Evolutionary conservation across 2,888 invertebrate species (phyloP).

Genomic region (Clepsis dumicolana): DNA sequence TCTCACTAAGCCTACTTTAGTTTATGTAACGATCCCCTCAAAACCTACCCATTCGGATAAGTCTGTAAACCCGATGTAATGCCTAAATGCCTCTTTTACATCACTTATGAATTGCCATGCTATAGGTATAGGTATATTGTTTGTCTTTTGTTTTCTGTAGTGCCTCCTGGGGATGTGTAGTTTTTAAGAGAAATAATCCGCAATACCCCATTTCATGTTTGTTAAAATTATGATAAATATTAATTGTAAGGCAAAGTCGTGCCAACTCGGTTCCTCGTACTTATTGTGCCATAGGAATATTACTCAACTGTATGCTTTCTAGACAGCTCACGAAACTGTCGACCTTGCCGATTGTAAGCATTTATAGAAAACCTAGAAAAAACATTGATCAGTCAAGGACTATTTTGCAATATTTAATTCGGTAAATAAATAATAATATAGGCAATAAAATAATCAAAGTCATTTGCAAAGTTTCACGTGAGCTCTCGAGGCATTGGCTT

Average conservation of each 20-base stretch:
- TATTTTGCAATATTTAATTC: conserved; percentile 22
- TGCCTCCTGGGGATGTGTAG: not conserved
- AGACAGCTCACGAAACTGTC: conserved; percentile 61
- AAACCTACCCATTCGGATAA: conserved; percentile 16
- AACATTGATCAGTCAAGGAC: conserved; percentile 33
- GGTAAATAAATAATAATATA: conserved; percentile 6
- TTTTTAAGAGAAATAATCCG: not conserved
- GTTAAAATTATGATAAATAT: not conserved
- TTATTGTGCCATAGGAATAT: conserved; percentile 48
- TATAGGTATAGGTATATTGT: too few relatives aligned
- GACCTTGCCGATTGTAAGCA: conserved; percentile 51
- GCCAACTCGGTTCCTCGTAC: conserved; percentile 37
- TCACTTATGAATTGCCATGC: not conserved
- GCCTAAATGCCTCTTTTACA: too few relatives aligned
- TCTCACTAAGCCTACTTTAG: conserved; percentile 22
- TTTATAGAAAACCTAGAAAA: conserved; percentile 26
- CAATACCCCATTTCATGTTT: not conserved
- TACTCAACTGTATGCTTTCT: conserved; percentile 66
- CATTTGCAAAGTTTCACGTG: conserved; percentile 4
- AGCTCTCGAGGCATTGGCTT: conserved; percentile 2
- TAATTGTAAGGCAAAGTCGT: not conserved
- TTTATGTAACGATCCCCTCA: conserved; percentile 22
- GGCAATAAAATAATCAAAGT: conserved; percentile 12
- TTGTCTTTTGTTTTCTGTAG: not conserved
- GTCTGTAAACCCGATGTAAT: conserved; percentile 26